Percentiles rank a stretch among this genome's conserved stretches.
Evolutionary conservation across 2,888 invertebrate species (phyloP).

Genomic region (Xanthorhoe spadicearia): DNA sequence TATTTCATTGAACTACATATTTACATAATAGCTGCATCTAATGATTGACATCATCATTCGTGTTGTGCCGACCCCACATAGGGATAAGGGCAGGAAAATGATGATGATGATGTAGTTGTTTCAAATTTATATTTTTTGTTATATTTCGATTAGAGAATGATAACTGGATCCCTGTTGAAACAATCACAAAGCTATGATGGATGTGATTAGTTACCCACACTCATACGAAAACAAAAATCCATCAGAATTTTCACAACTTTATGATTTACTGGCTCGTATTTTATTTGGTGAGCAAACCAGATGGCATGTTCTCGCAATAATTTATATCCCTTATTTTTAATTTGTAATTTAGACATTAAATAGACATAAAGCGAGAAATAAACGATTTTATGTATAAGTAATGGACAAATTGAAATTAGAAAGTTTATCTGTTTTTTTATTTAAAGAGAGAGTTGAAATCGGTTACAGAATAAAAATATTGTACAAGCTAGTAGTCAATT

Average conservation of each 20-base stretch:
- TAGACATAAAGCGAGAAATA: slow-evolving; percentile 3
- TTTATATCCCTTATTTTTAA: slow-evolving; percentile 17
- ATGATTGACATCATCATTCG: too few species aligned
- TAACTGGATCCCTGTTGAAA: not conserved
- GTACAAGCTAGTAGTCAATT: not conserved
- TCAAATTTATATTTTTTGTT: too few species aligned
- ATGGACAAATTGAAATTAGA: not conserved
- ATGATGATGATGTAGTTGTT: too few species aligned
- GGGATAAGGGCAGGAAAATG: too few species aligned
- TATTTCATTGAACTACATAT: too few species aligned
- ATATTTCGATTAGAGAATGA: too few species aligned
- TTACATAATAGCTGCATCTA: too few species aligned
- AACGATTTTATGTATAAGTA: not conserved
- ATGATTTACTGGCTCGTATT: slow-evolving; percentile 23
- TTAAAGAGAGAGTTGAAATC: not conserved
- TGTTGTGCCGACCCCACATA: too few species aligned
- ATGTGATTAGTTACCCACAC: not conserved
- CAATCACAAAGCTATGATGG: not conserved
- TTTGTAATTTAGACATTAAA: slow-evolving; percentile 15
- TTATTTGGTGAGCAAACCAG: slow-evolving; percentile 16
- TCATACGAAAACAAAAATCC: slow-evolving; percentile 6
- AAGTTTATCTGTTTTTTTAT: not conserved
- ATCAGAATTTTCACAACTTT: slow-evolving; percentile 18
- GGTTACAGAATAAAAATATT: not conserved
- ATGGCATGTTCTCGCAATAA: slow-evolving; percentile 16